Base-by-base conservation (phyloP, 1,140 invertebrate species). In the Coptotermes formosanus region DNA sequence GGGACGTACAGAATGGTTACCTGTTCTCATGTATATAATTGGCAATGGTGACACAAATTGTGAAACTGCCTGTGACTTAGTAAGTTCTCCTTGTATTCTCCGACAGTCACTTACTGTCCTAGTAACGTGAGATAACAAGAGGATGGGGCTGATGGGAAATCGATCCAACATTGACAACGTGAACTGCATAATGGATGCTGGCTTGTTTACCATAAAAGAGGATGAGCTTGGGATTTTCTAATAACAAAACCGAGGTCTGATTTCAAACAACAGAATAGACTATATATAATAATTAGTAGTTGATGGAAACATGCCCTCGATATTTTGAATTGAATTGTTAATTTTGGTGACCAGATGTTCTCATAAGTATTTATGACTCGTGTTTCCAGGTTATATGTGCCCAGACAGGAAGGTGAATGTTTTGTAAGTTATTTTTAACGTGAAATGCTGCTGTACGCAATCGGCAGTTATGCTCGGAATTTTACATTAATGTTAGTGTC, bases 121-220 rank as follows among this genome's bases (percentile, higher is more conserved):
- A 75, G 64, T 14, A 75, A 30, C 64, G 64, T 75, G 64, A 75
- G 64, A 75, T 75, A 75, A 75, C 64, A 75, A 75, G 64, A 75
- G 64, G 64, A 75, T 75, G 64, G 64, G n/a, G 21, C 64, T 75
- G 64, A 75, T 75, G 64, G 64, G 64, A 75, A 30, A 75, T 75
- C 25, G 64, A 75, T 75, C 25, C 25, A n/a, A 30, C 64, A 75
- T 75, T 75, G 64, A 75, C 64, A 75, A 30, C 64, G 64, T 75
- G 64, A 75, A 7, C 64, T 75, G 64, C 64, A 75, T 75, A 75
- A 75, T 75, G n/a, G 25, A 75, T 75, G 64, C 30, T 14, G 4
- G 25, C 64, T 75, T 30, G n/a, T 75, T 75, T 75, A 30, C 64
- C 64, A 30, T 75, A 75, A 75, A 75, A 30, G 64, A 75, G 64